phyloP scores from a whole-genome alignment of 2,113 vertebrate species.

The Eurypyga helias region DNA sequence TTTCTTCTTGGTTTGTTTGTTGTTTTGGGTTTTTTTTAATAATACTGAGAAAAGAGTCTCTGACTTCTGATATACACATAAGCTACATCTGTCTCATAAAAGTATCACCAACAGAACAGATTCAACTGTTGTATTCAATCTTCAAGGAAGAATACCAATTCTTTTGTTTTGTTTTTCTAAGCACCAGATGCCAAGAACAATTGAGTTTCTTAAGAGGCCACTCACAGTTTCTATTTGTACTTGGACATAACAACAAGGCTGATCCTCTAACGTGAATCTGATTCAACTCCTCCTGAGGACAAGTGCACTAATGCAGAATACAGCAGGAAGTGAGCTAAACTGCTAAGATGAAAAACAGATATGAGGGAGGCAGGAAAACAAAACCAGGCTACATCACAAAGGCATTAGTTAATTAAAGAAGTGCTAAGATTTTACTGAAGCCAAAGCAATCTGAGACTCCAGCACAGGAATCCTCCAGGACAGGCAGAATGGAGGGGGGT shows the following conservation, averaged over 20 bases:
- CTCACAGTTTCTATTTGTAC: background rate
- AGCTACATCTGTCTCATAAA: background rate
- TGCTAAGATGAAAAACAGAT: background rate
- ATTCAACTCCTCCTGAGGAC: background rate
- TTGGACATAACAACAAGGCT: background rate
- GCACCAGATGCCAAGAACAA: background rate
- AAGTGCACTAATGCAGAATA: background rate
- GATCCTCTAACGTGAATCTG: background rate
- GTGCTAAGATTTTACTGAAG: background rate
- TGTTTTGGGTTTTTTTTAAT: too few species aligned
- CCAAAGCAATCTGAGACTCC: background rate
- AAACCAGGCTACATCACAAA: background rate
- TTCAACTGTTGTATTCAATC: background rate
- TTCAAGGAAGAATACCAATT: background rate
- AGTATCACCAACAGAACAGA: background rate
- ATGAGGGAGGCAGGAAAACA: background rate
- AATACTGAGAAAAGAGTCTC: background rate
- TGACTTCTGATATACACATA: background rate
- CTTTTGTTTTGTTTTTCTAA: background rate
- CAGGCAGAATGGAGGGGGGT: background rate
- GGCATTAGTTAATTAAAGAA: background rate
- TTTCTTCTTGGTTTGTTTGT: background rate
- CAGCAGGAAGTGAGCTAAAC: rapidly evolving
- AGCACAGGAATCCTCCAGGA: background rate
- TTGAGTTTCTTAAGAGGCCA: background rate